Conservation (phyloP, 2,888 invertebrate genomes). For the Leptinotarsa tumamoca region DNA sequence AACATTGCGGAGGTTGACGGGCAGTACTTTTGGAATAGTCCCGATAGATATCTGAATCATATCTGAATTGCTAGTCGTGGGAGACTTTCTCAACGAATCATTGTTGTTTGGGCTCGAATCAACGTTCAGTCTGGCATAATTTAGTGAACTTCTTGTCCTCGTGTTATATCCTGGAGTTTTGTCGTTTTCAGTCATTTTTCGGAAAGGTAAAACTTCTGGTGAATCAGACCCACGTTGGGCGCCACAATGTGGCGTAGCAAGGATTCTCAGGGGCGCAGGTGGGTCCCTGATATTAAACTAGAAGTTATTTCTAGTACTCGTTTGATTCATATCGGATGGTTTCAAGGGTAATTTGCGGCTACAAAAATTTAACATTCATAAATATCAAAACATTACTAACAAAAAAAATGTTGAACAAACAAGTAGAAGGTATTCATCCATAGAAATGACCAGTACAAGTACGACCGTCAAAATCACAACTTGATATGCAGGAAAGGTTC, state of each 20-base stretch:
- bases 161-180: background rate
- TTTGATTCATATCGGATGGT: too few species aligned
- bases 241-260: background rate
- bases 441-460: too few species aligned
- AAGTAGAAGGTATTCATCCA: too few species aligned
- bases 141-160: background rate
- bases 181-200: background rate
- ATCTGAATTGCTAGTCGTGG: background rate
- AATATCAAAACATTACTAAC: too few species aligned
- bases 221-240: background rate
- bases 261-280: background rate
- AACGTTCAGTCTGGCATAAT: background rate
- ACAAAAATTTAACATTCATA: too few species aligned
- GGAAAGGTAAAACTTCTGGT: background rate
- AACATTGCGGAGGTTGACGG: background rate
- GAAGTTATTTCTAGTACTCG: background rate
- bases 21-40: background rate
- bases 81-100: background rate
- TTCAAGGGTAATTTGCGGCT: too few species aligned
- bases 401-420: too few species aligned
- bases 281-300: background rate
- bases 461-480: too few species aligned
- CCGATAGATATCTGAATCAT: background rate
- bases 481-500: too few species aligned
- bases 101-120: background rate